These are phyloP conservation scores for Opisthocomus hoazin DNA, from an alignment of 2,113 vertebrate genomes.

Conservation along the genomic window DNA sequence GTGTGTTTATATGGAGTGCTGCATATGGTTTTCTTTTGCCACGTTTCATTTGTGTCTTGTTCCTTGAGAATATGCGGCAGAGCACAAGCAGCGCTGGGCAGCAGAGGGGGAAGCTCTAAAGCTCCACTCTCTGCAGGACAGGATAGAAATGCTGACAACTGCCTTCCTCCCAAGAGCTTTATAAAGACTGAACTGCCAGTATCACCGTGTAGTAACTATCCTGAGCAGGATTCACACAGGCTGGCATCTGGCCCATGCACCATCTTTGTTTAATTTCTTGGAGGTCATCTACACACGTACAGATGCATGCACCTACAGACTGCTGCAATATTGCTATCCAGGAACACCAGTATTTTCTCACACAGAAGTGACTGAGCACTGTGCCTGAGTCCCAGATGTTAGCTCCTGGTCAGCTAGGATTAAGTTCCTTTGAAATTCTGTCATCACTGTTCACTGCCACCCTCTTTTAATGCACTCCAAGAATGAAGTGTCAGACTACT, in stretches of 20 bases:
- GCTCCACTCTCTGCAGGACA: neutral
- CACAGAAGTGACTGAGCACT: neutral
- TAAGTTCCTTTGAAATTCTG: conserved; percentile 19
- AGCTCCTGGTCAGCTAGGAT: neutral
- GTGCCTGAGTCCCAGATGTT: neutral
- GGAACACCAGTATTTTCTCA: neutral
- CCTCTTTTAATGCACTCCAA: neutral
- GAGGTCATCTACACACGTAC: neutral
- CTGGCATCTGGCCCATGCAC: neutral
- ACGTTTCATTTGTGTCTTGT: neutral
- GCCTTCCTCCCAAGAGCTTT: neutral
- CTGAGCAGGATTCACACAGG: neutral
- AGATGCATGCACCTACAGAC: neutral
- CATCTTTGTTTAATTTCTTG: neutral
- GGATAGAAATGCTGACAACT: neutral
- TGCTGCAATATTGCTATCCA: neutral
- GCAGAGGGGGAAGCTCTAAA: neutral
- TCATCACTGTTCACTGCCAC: neutral
- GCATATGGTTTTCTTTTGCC: neutral
- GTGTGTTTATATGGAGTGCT: neutral
- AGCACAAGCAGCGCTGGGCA: accelerated
- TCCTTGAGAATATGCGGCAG: neutral
- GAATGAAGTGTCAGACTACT: neutral
- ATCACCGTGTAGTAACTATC: neutral
- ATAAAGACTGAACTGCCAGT: neutral